phyloP scores from a whole-genome alignment of 2,797 vertebrate genomes.

The Austrolebias charrua region DNA sequence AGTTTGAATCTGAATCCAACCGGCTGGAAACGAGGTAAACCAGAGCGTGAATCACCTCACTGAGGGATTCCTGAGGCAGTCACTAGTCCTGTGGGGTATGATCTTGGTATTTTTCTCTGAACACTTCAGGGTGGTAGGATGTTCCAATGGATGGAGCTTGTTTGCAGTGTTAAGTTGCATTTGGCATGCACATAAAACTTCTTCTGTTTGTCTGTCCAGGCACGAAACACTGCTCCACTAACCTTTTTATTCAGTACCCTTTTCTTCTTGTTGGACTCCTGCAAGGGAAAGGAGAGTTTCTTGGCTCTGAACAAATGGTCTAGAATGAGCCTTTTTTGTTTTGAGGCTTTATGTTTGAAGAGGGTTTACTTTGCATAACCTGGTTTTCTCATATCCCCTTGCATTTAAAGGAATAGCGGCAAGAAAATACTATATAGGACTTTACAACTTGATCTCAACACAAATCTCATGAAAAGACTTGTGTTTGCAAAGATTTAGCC shows the following conservation, averaged over 20 bases:
- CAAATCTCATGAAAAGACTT: neutral
- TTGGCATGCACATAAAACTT: constrained; percentile 75
- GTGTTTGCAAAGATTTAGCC: neutral
- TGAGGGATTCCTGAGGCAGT: constrained; percentile 42
- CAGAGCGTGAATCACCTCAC: constrained; percentile 52
- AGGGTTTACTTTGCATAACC: constrained; percentile 65
- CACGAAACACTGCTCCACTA: constrained; percentile 74
- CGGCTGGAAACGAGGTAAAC: constrained; percentile 31
- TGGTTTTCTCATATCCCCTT: constrained; percentile 54
- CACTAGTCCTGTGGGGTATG: constrained; percentile 29
- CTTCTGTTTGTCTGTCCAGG: constrained; percentile 76
- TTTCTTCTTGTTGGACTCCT: constrained; percentile 59
- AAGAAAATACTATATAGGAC: constrained; percentile 34
- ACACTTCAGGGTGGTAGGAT: constrained; percentile 62
- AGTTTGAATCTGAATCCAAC: constrained; percentile 39
- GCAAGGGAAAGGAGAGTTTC: constrained; percentile 60
- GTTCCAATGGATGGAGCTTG: constrained; percentile 67
- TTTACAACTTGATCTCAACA: constrained; percentile 26
- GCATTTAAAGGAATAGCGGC: constrained; percentile 28
- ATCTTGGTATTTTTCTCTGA: constrained; percentile 46
- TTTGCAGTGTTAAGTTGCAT: constrained; percentile 79
- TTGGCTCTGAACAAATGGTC: constrained; percentile 60
- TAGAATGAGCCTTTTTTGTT: constrained; percentile 58
- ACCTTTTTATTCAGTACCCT: constrained; percentile 65
- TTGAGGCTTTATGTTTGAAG: constrained; percentile 61